phyloP scores from a whole-genome alignment of 2,113 vertebrate genomes.

The Percopsis transmontana region DNA sequence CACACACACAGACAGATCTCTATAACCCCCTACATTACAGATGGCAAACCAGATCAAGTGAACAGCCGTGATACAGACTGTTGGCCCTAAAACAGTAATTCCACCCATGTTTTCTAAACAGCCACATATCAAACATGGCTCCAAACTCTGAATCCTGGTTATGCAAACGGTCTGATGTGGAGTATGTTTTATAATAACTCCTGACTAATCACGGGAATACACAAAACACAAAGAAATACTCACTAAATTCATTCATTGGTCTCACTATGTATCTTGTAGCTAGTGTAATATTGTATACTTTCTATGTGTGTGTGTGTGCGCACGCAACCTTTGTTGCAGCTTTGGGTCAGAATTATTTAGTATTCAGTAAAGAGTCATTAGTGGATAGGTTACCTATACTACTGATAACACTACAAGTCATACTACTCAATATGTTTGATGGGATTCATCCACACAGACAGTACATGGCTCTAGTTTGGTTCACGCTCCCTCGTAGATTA shows the following conservation, averaged over 20 bases:
- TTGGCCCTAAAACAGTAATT: not conserved
- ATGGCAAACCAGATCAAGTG: not conserved
- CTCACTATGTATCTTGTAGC: no score
- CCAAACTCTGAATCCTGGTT: not conserved
- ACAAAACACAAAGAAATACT: no score
- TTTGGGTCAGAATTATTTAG: not conserved
- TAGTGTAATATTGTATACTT: no score
- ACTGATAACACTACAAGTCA: not conserved
- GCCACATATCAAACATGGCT: not conserved
- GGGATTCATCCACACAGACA: no score
- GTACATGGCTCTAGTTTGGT: no score
- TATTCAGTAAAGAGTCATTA: not conserved
- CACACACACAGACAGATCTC: not conserved
- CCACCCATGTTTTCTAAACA: constrained; percentile 4
- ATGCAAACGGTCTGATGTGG: not conserved
- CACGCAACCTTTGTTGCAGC: not conserved
- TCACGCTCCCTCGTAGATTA: no score
- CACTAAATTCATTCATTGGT: no score
- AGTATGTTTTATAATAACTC: no score
- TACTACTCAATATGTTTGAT: no score
- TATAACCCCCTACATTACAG: not conserved
- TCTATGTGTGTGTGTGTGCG: not conserved
- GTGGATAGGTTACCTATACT: not conserved
- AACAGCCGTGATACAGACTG: not conserved
- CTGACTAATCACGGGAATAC: not conserved